Base-by-base conservation (phyloP, 2,888 invertebrate genomes). In the Caenorhabditis japonica region DNA sequence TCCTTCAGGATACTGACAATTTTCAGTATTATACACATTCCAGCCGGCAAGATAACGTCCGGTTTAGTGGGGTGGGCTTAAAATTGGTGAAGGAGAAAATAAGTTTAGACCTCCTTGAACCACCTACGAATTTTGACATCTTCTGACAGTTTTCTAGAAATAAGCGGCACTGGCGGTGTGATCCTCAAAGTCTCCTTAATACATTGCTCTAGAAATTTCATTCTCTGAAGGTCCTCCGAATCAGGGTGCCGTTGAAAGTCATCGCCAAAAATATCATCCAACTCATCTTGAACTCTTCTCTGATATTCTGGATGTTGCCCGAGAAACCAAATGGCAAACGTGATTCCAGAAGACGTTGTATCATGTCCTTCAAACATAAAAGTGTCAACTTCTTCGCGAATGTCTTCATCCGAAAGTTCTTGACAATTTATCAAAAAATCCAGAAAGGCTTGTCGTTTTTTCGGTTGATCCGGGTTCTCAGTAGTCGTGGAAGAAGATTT, bases 301-400 rank as follows among this genome's bases (percentile, higher is more conserved):
- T 89, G 89, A 8, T 88, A 83, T n/a, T 88, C 85, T 4, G 87
- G 87, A 68, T 88, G 68, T 15, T 86, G 80, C 1, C 88, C 89
- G 30, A 89, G 83, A 68, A 88, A 81, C 78, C 88, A 88, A 3
- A 87, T 56, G 8, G 88, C 85, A 87, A 88, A 89, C 62, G 84
- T 88, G 53, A 88, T 86, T 0, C 88, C 88, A 34, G 88, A 87
- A 4, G 89, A 87, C 8, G 89, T 89, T 17, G 89, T 89, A 75
- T 89, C 89, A 78, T 89, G 89, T 17, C 89, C 79, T 66, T 89
- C 89, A 83, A 89, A 89, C 89, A 89, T 90, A 81, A 89, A 90
- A 3, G 89, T 90, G 79, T 90, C 90, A 8, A 77, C 71, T 53
- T 77, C 77, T 30, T 76, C 56, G 44, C 88, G 81, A 38, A 90